Evolutionary conservation across 2,797 vertebrate genomes (phyloP).

Genomic region (Nannoperca obscura): DNA sequence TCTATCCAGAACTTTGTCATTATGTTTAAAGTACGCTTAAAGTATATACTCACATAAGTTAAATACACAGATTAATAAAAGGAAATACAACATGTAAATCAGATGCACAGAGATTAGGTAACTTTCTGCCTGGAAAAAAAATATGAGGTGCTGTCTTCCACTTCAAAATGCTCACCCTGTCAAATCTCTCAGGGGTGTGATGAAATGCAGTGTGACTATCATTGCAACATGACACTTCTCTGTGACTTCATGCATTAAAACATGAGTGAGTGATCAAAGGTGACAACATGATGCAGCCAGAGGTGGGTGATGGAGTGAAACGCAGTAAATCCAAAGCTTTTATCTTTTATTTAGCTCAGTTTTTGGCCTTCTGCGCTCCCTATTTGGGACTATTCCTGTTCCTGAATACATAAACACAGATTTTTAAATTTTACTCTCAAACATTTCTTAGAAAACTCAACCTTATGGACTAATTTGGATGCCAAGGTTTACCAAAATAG

Average conservation of each 20-base stretch:
- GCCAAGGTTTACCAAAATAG: not conserved
- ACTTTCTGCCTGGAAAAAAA: constrained; percentile 3
- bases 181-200: constrained; percentile 50
- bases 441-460: constrained; percentile 5
- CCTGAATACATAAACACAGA: constrained; percentile 14
- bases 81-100: not conserved
- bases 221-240: constrained; percentile 62
- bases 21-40: not conserved
- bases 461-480: not conserved
- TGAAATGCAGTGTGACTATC: constrained; percentile 73
- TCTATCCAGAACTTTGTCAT: not conserved
- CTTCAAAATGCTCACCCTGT: constrained; percentile 48
- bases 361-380: constrained; percentile 8
- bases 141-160: not conserved
- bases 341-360: constrained; percentile 48
- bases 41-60: not conserved
- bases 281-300: constrained; percentile 66
- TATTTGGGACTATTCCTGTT: constrained; percentile 16
- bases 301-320: constrained; percentile 51
- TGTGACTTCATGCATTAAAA: constrained; percentile 80
- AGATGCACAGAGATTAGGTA: not conserved
- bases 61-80: not conserved
- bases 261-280: constrained; percentile 77
- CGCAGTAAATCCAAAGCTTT: constrained; percentile 30
- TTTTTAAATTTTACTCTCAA: not conserved